Evolutionary conservation across 2,888 invertebrate species (phyloP).

Genomic region (Drosophila setosimentum): DNA sequence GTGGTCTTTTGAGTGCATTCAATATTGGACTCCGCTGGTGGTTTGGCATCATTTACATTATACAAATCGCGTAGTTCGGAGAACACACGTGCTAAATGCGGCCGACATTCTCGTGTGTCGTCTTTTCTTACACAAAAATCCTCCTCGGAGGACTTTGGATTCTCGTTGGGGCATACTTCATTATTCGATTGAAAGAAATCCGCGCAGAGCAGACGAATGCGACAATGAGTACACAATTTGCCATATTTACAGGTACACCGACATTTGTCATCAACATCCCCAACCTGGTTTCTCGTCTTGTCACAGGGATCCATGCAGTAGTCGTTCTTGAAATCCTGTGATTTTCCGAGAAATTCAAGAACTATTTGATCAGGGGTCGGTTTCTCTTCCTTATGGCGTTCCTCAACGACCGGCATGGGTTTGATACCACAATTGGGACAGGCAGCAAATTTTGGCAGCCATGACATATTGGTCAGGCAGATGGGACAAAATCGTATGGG

Average conservation of each 20-base stretch:
- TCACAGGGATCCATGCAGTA: conserved; percentile 57
- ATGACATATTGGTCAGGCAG: conserved; percentile 82
- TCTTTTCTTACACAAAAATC: conserved; percentile 60
- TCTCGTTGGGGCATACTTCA: conserved; percentile 44
- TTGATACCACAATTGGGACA: conserved; percentile 83
- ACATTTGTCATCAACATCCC: conserved; percentile 17
- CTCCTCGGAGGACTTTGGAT: conserved; percentile 50
- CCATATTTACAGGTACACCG: conserved; percentile 72
- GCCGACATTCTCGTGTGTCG: conserved; percentile 65
- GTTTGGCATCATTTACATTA: conserved; percentile 62
- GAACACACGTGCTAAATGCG: conserved; percentile 79
- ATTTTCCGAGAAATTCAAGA: conserved; percentile 67
- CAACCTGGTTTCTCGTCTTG: conserved; percentile 1
- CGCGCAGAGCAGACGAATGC: conserved; percentile 70
- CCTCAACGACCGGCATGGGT: conserved; percentile 74
- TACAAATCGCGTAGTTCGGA: conserved; percentile 78
- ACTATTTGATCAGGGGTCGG: conserved; percentile 78
- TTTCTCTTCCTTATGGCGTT: conserved; percentile 69
- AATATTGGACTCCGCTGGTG: conserved; percentile 3
- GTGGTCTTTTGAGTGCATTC: background rate
- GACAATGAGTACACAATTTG: conserved; percentile 76
- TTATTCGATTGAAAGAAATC: conserved; percentile 50
- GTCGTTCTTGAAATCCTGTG: conserved; percentile 30
- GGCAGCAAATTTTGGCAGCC: conserved; percentile 85
- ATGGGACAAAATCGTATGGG: conserved; percentile 78